Base-by-base conservation (phyloP, 2,113 vertebrate genomes). In the Odontophorus gujanensis region DNA sequence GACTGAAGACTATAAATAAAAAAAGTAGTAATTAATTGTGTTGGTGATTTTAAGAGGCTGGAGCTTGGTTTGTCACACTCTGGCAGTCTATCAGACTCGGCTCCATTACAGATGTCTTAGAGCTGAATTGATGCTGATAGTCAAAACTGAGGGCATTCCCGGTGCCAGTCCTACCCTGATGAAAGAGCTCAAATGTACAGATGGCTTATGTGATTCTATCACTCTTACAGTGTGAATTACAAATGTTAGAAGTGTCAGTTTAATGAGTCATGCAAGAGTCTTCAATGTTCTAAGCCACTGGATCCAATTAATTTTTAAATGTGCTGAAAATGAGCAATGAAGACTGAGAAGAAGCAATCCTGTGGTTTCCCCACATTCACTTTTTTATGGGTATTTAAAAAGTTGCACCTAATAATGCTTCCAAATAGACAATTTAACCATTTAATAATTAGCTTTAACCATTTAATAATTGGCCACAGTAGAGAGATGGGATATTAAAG, bases 211-310 rank as follows among this genome's bases (percentile, higher is more conserved):
- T 32, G 91, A 95, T 93, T 96, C 97, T 97, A 96, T 97, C 93
- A 94, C 90, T 97, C 96, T 95, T 85, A 92, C 51, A 72, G 80
- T 89, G 80, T 32, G 51, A 97, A 96, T 97, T 91, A 89, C 91
- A 96, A 96, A 96, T 96, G 95, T 91, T 96, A 92, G 92, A 97
- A 97, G 97, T 97, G 97, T 97, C 97, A 97, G 97, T 93, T 98
- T 98, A 98, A 98, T 98, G 98, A 98, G 97, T 98, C 98, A 97
- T 98, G 97, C 96, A 96, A 87, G 94, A 91, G 32, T 53, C 91
- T 90, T 94, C 82, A 77, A 93, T 94, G 91, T 97, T 97, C 96
- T 95, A 81, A 97, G 96, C 81, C 97, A 97, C 85, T 89, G 87
- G 83, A 89, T 94, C 96, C 94, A 94, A 97, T 98, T 97, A 97